Base-by-base conservation (phyloP, 2,888 invertebrate genomes). In the Embidobia sp. region DNA sequence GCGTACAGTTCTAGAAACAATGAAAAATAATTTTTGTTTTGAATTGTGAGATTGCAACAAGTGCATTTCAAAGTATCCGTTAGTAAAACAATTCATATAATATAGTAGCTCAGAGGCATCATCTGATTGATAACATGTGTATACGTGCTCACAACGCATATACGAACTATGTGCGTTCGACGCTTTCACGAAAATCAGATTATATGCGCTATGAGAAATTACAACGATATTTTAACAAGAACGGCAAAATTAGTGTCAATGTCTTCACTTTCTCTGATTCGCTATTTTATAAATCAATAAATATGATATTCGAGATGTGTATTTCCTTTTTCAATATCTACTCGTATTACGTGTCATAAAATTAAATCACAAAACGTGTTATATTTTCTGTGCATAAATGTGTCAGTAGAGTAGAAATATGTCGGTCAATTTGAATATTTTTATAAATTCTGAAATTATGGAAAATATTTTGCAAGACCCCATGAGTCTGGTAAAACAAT, bases 61-160 rank as follows among this genome's bases (percentile, higher is more conserved):
- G 55, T 53, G 55, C 46, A 55, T 55, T 55, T 51, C 42, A 64
- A 64, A 51, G 42, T 31, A 27, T 61, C 35, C 26, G 61, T 51
- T 51, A 51, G 44, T 37, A 29, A 27, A 66, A 66, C 66, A 66
- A 66, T 46, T 66, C 55, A 51, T 66, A 46, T 55, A 55, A 66
- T 55, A 46, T 55, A 44, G 53, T 66, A 55, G 66, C 66, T 55
- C 55, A 55, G 46, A 67, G 44, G 67, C 67, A 57, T 46, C 69
- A 10, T 37, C 55, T 69, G 69, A 69, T 69, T 69, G 69, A 69
- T 69, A 69, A 69, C 69, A 44, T 27, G 49, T 57, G 55, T 40
- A 69, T 69, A 48, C 46, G 33, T 55, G 8, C 18, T 8, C 35
- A 37, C 53, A 44, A 53, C 42, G 42, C 33, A 51, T 42, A 35